A percentile compares a stretch with the other conserved stretches of the same genome.
Conservation (phyloP, 1,140 invertebrate genomes). For the Protaetia brevitarsis region DNA sequence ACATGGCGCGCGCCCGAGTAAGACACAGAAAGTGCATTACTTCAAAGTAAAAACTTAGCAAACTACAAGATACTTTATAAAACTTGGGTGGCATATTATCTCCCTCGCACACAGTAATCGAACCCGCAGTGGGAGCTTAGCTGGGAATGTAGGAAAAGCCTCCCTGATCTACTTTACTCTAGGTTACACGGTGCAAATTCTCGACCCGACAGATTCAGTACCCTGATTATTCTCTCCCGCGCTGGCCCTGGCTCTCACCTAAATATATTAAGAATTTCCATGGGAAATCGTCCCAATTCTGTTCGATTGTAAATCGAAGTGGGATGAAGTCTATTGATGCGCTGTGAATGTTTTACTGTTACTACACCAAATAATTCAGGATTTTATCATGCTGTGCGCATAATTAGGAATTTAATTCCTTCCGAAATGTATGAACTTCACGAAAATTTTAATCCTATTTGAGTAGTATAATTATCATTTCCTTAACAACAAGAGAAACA, state of each 20-base stretch:
- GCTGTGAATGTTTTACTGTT: no score
- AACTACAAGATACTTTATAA: constrained; percentile 16
- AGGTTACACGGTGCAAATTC: constrained; percentile 13
- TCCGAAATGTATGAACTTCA: no score
- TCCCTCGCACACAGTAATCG: neutral
- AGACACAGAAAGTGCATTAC: constrained; percentile 11
- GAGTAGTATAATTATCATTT: no score
- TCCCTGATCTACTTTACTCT: constrained; percentile 5
- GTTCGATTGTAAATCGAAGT: neutral
- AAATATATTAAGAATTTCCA: constrained; percentile 7
- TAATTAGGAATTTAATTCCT: no score
- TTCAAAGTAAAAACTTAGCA: constrained; percentile 9
- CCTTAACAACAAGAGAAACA: no score
- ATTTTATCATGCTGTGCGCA: no score
- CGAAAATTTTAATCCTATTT: no score
- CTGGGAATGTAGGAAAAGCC: neutral
- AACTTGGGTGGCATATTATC: constrained; percentile 7
- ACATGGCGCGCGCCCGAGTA: neutral
- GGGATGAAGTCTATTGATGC: no score
- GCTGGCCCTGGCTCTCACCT: neutral
- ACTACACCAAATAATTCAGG: no score
- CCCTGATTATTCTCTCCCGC: neutral
- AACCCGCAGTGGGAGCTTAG: constrained; percentile 4
- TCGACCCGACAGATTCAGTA: constrained; percentile 13
- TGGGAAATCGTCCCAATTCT: neutral